Base-by-base conservation (phyloP, 2,113 vertebrate genomes). In the Nothoprocta pentlandii region DNA sequence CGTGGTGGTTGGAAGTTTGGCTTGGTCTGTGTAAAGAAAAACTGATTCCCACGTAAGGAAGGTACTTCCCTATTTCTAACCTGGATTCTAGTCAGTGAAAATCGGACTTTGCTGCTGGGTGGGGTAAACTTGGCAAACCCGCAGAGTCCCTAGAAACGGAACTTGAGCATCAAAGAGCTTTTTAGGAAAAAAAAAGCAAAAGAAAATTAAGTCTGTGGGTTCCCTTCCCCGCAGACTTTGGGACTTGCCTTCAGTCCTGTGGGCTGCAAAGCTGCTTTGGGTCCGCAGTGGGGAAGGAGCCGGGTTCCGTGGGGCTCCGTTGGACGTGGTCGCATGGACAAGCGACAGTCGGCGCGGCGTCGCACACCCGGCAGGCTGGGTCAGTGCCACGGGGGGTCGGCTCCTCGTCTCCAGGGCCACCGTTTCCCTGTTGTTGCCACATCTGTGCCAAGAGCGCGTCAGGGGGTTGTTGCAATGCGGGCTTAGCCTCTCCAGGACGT, bases 1-100 rank as follows among this genome's bases (percentile, higher is more conserved):
- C 58, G 93, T 95, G 94, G 88, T 92, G 90, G 83, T 90, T 92
- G 86, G 90, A 96, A 77, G 89, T 95, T 96, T 87, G 92, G 74
- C 83, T 95, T 90, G 92, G 83, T 95, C 86, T 62, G 2, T 87
- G 85, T 91, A 83, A 96, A 94, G 87, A 94, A 68, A 73, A 92
- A 69, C 59, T 12, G 32, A 62, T 89, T 91, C 92, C 91, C 92
- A 25, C 51, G 51, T 91, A 83, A 76, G 59, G 58, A 58, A 73
- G 61, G 86, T 90, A 79, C 82, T 82, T 61, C 79, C 90, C 91
- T 90, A 2, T 94, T 96, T 91, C 90, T 92, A 34, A 90, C 85
- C 93, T 85, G 92, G 36, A 54, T 89, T 87, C 82, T 78, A 70
- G 76, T 53, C n/a, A 26, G 89, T 81, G 78, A 32, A 73, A 68